Conservation (phyloP, 2,888 invertebrate genomes). For the Eremobia ochroleuca region DNA sequence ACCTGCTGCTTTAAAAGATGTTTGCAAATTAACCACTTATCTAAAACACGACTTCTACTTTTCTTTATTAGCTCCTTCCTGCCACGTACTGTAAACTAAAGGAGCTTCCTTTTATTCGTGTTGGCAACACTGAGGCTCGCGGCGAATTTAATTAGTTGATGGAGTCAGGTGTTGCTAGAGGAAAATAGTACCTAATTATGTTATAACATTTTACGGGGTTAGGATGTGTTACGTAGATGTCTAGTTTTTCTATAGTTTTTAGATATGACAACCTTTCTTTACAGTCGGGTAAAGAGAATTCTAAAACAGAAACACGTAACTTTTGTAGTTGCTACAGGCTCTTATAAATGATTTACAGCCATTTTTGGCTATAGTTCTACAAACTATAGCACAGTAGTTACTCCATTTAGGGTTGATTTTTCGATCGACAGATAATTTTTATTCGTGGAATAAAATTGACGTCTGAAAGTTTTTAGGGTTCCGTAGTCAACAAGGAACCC, state of each 20-base stretch:
- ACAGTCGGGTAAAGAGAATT: not conserved
- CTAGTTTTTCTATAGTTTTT: not conserved
- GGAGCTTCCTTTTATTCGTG: conserved; percentile 55
- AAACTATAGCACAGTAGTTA: not conserved
- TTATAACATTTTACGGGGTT: conserved; percentile 35
- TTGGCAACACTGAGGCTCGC: conserved; percentile 49
- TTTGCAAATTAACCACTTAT: conserved; percentile 29
- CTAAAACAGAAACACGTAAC: no score
- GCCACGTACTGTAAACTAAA: conserved; percentile 40
- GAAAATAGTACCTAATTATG: conserved; percentile 55
- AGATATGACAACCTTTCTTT: no score
- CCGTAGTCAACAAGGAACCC: no score
- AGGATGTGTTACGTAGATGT: not conserved
- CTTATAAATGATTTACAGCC: not conserved
- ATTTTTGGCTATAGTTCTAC: not conserved
- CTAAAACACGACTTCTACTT: conserved; percentile 18
- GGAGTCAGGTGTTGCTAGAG: conserved; percentile 59
- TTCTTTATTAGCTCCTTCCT: conserved; percentile 12
- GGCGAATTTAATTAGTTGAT: conserved; percentile 62
- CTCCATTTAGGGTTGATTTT: no score
- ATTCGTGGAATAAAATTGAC: no score
- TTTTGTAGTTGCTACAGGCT: not conserved
- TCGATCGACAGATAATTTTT: no score
- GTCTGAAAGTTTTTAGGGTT: no score
- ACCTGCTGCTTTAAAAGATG: conserved; percentile 8